Percentiles rank a stretch among this genome's conserved stretches.
phyloP scores from a whole-genome alignment of 2,797 vertebrate genomes.

The Enteromius viviparus region DNA sequence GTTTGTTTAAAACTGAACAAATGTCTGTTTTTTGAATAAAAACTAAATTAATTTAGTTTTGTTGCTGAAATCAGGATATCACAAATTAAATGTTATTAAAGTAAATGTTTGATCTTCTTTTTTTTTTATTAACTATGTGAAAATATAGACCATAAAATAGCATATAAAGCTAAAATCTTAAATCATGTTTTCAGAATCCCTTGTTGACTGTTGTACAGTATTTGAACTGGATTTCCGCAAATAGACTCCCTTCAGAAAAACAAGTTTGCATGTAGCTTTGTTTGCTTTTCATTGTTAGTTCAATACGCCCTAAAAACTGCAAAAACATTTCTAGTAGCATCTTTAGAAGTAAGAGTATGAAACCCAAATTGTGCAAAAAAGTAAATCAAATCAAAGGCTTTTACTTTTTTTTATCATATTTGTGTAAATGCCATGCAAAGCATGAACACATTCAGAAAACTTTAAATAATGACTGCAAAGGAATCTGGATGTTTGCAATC shows the following conservation, averaged over 20 bases:
- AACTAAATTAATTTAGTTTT: not conserved
- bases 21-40: not conserved
- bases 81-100: not conserved
- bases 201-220: not conserved
- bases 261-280: slow-evolving; percentile 7
- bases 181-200: not conserved
- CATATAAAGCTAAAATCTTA: not conserved
- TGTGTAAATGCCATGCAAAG: not conserved
- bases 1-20: not conserved
- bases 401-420: not conserved
- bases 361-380: not conserved
- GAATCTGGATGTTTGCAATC: not conserved
- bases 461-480: not conserved
- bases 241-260: slow-evolving; percentile 11
- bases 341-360: not conserved
- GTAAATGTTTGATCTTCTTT: not conserved
- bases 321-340: not conserved
- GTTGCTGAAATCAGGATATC: not conserved
- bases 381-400: not conserved
- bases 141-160: not conserved
- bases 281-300: slow-evolving; percentile 21
- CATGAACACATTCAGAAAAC: not conserved
- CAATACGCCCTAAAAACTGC: not conserved
- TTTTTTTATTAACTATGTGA: not conserved
- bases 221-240: not conserved